Percentiles rank a stretch among this genome's conserved stretches.
These are phyloP conservation scores for Liodrosophila aerea DNA, from an alignment of 2,888 invertebrate species.

Conservation along the genomic window DNA sequence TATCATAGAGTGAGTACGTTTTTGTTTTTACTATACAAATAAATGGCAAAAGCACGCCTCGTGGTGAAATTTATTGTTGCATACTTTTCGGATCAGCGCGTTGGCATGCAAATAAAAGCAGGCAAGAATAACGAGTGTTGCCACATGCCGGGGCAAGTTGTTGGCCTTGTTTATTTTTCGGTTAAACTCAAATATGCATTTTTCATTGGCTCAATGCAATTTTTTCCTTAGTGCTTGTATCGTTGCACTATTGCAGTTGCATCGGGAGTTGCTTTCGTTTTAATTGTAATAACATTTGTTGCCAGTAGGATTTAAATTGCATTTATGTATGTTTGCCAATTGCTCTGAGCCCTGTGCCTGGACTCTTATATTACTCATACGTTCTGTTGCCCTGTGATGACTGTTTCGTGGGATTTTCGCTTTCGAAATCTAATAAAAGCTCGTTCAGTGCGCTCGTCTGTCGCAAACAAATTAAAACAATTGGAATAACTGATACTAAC, in stretches of 20 bases:
- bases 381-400: constrained; percentile 27
- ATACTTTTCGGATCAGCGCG: constrained; percentile 75
- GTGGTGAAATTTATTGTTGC: constrained; percentile 71
- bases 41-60: constrained; percentile 40
- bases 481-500: constrained; percentile 20
- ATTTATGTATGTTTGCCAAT: constrained; percentile 67
- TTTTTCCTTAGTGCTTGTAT: constrained; percentile 19
- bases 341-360: constrained; percentile 43
- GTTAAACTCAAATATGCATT: constrained; percentile 74
- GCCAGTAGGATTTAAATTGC: constrained; percentile 64
- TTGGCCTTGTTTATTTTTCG: constrained; percentile 67
- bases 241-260: constrained; percentile 10
- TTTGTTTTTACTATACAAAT: constrained; percentile 15
- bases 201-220: constrained; percentile 58
- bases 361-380: constrained; percentile 51
- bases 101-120: constrained; percentile 36
- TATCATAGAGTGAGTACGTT: neutral
- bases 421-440: constrained; percentile 64
- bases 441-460: constrained; percentile 21
- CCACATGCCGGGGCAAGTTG: constrained; percentile 46
- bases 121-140: constrained; percentile 28
- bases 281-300: constrained; percentile 75
- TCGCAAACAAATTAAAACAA: constrained; percentile 52
- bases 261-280: constrained; percentile 31
- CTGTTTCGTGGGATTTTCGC: constrained; percentile 29